Evolutionary conservation across 2,797 vertebrate species (phyloP).

Genomic region (Natrix natrix): DNA sequence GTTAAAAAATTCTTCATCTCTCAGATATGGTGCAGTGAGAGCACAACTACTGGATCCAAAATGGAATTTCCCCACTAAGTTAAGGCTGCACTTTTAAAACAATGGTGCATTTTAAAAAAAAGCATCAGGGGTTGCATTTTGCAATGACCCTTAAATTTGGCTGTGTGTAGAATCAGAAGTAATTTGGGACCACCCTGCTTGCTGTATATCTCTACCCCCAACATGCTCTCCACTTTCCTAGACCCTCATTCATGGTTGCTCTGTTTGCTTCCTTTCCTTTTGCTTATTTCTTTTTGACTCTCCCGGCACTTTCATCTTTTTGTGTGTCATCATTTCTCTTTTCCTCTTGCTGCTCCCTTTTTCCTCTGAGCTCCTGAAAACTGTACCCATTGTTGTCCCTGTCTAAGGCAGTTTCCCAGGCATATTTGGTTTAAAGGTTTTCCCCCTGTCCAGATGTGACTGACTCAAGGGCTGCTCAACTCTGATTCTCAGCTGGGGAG

Average conservation of each 20-base stretch:
- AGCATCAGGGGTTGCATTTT: neutral
- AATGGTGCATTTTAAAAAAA: neutral
- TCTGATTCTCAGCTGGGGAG: neutral
- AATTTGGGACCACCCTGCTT: neutral
- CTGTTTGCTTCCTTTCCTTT: neutral
- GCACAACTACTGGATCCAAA: neutral
- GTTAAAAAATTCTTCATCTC: neutral
- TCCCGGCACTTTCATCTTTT: neutral
- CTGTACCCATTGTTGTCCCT: neutral
- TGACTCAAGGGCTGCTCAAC: neutral
- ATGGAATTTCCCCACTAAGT: neutral
- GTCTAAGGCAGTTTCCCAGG: neutral
- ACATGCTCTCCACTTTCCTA: neutral
- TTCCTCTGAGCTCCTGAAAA: neutral
- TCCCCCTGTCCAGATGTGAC: neutral
- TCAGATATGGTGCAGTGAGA: neutral
- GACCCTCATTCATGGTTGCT: neutral
- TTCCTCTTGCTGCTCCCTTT: neutral
- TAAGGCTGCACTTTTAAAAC: neutral
- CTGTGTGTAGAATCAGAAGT: neutral
- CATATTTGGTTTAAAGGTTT: neutral
- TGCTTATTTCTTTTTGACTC: neutral
- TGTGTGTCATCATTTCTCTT: neutral
- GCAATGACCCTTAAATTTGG: neutral
- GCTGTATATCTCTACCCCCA: neutral